Percentiles rank a stretch among this genome's conserved stretches.
Evolutionary conservation across 92 coral and sea anemone genomes (phyloP).

Genomic region (Pocillopora grandis): DNA sequence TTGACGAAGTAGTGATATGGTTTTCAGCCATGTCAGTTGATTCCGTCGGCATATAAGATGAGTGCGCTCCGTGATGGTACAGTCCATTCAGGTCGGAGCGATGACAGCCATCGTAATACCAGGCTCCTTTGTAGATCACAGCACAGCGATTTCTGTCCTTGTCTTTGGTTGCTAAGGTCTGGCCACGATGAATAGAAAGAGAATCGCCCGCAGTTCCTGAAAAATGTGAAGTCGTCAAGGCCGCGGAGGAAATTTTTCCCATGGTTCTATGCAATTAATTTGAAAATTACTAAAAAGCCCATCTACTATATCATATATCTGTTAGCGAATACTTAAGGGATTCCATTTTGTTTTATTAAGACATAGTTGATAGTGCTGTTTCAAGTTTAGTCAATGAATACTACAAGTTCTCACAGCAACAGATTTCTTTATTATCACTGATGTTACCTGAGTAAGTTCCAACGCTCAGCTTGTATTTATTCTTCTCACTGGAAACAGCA

Average conservation of each 20-base stretch:
- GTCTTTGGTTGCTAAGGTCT: background rate
- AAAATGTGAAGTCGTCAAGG: background rate
- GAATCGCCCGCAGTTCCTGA: constrained; percentile 15
- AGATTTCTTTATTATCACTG: too few species aligned
- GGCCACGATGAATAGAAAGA: background rate
- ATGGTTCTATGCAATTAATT: too few species aligned
- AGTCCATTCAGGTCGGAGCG: background rate
- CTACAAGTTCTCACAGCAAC: too few species aligned
- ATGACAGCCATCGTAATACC: background rate
- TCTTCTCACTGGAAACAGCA: background rate
- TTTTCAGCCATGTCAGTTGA: background rate
- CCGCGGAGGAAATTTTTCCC: too few species aligned
- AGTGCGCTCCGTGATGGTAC: background rate
- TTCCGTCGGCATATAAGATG: background rate
- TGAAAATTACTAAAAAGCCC: too few species aligned
- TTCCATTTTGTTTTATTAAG: too few species aligned
- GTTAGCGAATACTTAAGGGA: too few species aligned
- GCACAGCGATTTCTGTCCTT: background rate
- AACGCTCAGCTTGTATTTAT: too few species aligned
- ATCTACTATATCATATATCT: too few species aligned
- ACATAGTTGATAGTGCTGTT: too few species aligned
- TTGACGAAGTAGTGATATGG: background rate
- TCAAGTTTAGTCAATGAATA: too few species aligned
- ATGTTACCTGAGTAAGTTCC: too few species aligned
- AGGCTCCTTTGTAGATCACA: background rate